These are phyloP conservation scores for Dryobotodes eremita DNA, from an alignment of 2,888 invertebrate genomes.

Conservation along the genomic window DNA sequence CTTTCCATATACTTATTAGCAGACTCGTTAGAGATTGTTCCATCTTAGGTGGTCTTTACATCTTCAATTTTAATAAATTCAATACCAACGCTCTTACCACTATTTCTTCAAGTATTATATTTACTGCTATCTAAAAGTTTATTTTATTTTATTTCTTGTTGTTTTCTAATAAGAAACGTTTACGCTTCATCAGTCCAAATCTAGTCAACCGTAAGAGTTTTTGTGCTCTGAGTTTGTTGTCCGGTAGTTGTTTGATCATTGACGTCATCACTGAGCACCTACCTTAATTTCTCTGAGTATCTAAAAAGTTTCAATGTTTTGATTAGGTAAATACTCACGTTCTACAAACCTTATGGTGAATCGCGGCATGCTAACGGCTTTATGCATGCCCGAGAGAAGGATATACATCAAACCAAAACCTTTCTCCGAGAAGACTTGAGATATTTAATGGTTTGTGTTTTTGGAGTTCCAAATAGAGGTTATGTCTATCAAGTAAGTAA, in stretches of 20 bases:
- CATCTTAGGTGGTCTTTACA: no score
- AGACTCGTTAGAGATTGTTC: not conserved
- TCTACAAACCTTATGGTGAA: constrained; percentile 20
- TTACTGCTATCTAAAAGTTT: not conserved
- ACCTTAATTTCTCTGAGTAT: not conserved
- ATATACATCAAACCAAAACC: constrained; percentile 9
- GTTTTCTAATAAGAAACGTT: not conserved
- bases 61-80: not conserved
- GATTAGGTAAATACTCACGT: not conserved
- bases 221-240: constrained; percentile 9
- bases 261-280: constrained; percentile 21
- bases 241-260: constrained; percentile 7
- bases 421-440: constrained; percentile 33
- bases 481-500: not conserved
- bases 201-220: constrained; percentile 18
- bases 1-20: not conserved
- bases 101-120: not conserved
- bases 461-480: not conserved
- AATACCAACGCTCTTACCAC: not conserved
- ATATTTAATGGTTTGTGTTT: not conserved
- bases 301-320: constrained; percentile 14
- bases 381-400: not conserved
- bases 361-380: not conserved
- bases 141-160: constrained; percentile 18
- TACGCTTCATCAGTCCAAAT: constrained; percentile 14